phyloP scores from a whole-genome alignment of 2,113 vertebrate species.

The Piaya cayana region DNA sequence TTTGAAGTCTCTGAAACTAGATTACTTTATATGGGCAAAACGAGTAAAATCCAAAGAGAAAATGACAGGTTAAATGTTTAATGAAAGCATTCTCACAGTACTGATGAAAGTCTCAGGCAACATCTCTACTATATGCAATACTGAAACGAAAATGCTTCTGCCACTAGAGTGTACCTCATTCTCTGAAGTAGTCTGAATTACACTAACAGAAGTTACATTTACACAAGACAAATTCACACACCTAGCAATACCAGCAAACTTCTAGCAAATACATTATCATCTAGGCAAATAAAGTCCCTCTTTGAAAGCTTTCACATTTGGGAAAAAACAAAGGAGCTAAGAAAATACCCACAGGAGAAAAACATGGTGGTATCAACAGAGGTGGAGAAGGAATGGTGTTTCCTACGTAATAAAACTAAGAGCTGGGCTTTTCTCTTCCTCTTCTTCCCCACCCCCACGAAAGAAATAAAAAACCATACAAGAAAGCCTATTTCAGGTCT shows the following conservation, averaged over 20 bases:
- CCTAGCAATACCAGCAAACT: background rate
- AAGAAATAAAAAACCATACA: background rate
- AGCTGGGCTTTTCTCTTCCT: background rate
- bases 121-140: background rate
- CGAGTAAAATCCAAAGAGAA: background rate
- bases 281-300: background rate
- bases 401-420: background rate
- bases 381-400: background rate
- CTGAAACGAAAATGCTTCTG: background rate
- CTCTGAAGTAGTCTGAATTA: background rate
- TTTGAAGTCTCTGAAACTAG: background rate
- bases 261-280: background rate
- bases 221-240: background rate
- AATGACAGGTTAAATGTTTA: background rate
- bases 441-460: background rate
- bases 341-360: background rate
- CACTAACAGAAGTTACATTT: background rate
- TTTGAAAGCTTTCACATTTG: background rate
- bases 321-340: background rate
- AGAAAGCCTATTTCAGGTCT: background rate
- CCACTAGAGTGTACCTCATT: background rate
- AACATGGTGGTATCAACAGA: background rate
- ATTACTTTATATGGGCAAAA: background rate
- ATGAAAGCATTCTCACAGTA: background rate
- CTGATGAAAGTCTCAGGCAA: background rate